Percentiles rank a stretch among this genome's conserved stretches.
Conservation (phyloP, 2,888 invertebrate genomes). For the Aplocera efformata region DNA sequence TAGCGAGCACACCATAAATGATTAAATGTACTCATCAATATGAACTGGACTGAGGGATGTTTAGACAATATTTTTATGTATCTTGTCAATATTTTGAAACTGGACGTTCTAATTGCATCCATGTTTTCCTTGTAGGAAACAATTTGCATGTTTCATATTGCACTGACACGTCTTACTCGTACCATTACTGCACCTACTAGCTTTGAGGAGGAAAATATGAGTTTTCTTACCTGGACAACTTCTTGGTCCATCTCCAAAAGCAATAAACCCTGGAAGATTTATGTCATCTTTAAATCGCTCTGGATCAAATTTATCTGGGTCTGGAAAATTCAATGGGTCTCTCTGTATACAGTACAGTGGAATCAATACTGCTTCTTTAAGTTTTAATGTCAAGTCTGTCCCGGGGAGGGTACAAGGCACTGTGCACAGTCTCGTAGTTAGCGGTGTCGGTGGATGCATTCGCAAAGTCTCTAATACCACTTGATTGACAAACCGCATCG, state of each 20-base stretch:
- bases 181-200: background rate
- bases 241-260: slow-evolving; percentile 71
- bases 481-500: slow-evolving; percentile 58
- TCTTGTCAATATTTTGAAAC: slow-evolving; percentile 12
- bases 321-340: slow-evolving; percentile 57
- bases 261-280: slow-evolving; percentile 60
- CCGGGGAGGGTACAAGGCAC: slow-evolving; percentile 54
- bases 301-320: slow-evolving; percentile 68
- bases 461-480: slow-evolving; percentile 61
- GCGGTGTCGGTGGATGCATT: slow-evolving; percentile 66
- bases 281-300: slow-evolving; percentile 57
- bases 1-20: too few species aligned
- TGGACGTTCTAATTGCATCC: too few species aligned
- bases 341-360: slow-evolving; percentile 67
- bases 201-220: slow-evolving; percentile 7
- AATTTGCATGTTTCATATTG: slow-evolving; percentile 6
- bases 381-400: slow-evolving; percentile 52
- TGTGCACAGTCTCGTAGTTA: slow-evolving; percentile 68
- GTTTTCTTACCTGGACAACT: slow-evolving; percentile 63
- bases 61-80: slow-evolving; percentile 25
- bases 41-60: slow-evolving; percentile 31
- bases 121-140: slow-evolving; percentile 11
- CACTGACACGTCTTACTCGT: slow-evolving; percentile 5
- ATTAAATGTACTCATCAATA: slow-evolving; percentile 18
- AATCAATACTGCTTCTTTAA: slow-evolving; percentile 59